These are phyloP conservation scores for Lasioglossum malachurum DNA, from an alignment of 2,888 invertebrate species.

Conservation along the genomic window DNA sequence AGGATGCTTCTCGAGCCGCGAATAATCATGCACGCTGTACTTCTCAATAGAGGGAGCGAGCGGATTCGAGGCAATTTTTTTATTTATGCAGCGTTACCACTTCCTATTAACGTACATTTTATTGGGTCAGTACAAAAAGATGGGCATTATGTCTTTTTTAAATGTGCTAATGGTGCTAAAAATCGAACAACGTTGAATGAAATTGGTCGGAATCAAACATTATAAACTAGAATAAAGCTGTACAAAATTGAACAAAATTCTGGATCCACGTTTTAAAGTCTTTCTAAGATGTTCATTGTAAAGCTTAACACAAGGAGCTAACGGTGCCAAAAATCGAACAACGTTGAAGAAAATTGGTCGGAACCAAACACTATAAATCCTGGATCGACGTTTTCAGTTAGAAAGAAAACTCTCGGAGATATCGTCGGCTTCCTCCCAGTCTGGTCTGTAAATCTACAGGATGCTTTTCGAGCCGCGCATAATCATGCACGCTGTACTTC, in stretches of 20 bases:
- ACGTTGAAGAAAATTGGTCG: no score
- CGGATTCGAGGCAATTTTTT: neutral
- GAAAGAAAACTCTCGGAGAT: neutral
- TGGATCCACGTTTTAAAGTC: no score
- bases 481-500: conserved; percentile 13
- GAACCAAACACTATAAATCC: neutral
- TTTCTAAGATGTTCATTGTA: no score
- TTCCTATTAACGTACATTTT: neutral
- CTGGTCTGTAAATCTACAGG: neutral
- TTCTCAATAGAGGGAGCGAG: neutral
- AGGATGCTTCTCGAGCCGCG: neutral
- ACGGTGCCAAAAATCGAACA: no score
- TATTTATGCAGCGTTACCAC: no score
- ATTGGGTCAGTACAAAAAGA: neutral
- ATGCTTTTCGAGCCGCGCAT: neutral
- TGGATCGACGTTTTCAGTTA: conserved; percentile 12
- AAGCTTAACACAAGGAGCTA: no score
- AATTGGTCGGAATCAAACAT: no score
- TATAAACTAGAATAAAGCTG: no score
- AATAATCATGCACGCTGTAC: conserved; percentile 3
- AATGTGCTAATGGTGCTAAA: no score
- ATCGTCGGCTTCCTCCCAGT: conserved; percentile 27
- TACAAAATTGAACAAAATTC: no score
- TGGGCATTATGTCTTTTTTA: no score
- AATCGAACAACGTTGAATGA: no score